These are phyloP conservation scores for Thecocarcelia acutangulata DNA, from an alignment of 2,888 invertebrate genomes.

Conservation along the genomic window DNA sequence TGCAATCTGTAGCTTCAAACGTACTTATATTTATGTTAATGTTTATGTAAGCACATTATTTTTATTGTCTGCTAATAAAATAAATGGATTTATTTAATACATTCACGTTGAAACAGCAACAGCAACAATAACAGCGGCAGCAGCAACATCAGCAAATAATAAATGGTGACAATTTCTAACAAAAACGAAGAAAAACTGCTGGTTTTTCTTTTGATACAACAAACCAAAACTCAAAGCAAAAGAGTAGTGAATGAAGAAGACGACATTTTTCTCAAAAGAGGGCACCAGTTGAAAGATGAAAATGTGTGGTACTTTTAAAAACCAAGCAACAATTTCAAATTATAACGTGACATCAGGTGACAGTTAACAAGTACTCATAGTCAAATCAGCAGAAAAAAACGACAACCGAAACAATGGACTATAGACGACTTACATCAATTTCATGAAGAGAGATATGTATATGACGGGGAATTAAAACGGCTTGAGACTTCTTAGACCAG, in stretches of 20 bases:
- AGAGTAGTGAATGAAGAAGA: not conserved
- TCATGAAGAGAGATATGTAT: constrained; percentile 25
- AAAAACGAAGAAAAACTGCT: constrained; percentile 63
- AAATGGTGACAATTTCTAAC: constrained; percentile 64
- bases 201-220: constrained; percentile 51
- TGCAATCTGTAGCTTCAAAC: constrained; percentile 26
- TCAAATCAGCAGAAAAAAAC: constrained; percentile 60
- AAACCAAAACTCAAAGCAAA: constrained; percentile 3
- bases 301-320: constrained; percentile 67
- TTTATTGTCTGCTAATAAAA: constrained; percentile 80
- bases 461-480: constrained; percentile 44
- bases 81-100: constrained; percentile 80
- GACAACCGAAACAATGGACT: constrained; percentile 11
- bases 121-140: constrained; percentile 6
- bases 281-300: constrained; percentile 67
- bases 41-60: constrained; percentile 73
- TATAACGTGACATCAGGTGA: constrained; percentile 69
- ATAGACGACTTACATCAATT: constrained; percentile 17
- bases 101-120: constrained; percentile 60
- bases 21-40: constrained; percentile 47
- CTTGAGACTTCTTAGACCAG: constrained; percentile 49
- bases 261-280: constrained; percentile 13
- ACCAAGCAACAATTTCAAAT: constrained; percentile 66
- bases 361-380: constrained; percentile 67
- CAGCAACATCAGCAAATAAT: constrained; percentile 46